These are phyloP conservation scores for Clepsis dumicolana DNA, from an alignment of 2,888 invertebrate genomes.

Conservation along the genomic window DNA sequence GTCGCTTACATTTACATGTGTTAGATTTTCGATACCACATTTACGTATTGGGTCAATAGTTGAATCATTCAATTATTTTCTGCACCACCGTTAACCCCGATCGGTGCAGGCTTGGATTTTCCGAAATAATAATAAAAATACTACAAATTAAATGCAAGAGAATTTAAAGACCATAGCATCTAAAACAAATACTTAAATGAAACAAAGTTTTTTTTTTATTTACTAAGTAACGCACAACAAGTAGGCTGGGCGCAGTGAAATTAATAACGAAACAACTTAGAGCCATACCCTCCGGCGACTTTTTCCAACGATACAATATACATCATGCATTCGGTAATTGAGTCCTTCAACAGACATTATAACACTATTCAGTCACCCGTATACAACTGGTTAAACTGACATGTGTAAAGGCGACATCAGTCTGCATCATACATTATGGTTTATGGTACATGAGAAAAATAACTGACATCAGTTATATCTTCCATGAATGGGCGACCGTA, in stretches of 20 bases:
- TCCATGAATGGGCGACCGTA: no score
- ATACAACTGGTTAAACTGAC: no score
- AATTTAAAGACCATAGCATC: not conserved
- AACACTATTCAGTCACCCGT: not conserved
- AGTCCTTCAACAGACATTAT: no score
- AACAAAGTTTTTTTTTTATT: not conserved
- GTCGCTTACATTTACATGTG: slow-evolving; percentile 45
- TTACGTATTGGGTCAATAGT: slow-evolving; percentile 65
- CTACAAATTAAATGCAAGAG: not conserved
- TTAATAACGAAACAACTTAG: not conserved
- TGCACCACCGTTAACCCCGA: slow-evolving; percentile 72
- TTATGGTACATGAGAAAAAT: no score
- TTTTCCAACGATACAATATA: not conserved
- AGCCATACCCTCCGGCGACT: not conserved
- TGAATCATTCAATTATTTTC: slow-evolving; percentile 84
- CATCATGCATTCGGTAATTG: not conserved
- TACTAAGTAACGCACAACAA: not conserved
- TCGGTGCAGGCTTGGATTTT: slow-evolving; percentile 78
- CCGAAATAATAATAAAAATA: slow-evolving; percentile 47
- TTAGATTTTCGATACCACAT: slow-evolving; percentile 44
- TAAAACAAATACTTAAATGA: not conserved
- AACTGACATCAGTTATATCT: no score
- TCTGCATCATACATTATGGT: no score
- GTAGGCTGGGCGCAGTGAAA: not conserved
- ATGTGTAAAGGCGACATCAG: not conserved